phyloP scores from a whole-genome alignment of 2,888 invertebrate genomes.

The Oligia strigilis region DNA sequence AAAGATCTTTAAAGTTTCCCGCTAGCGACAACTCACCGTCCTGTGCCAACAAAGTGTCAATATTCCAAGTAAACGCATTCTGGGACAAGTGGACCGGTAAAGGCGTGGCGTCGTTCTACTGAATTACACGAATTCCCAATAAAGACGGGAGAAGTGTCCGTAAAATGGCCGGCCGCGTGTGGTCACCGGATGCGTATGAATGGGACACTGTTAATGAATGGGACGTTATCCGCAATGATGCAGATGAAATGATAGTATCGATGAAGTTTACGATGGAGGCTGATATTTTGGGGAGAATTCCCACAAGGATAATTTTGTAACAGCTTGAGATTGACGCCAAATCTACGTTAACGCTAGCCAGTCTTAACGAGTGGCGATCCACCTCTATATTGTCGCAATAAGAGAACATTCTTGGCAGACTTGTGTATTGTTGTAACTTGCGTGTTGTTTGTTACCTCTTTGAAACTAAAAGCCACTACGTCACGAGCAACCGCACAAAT shows the following conservation, averaged over 20 bases:
- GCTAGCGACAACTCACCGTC: constrained; percentile 17
- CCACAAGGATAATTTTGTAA: not conserved
- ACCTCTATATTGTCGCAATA: not conserved
- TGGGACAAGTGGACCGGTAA: constrained; percentile 68
- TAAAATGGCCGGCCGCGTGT: constrained; percentile 79
- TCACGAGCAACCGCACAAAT: not conserved
- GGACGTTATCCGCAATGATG: constrained; percentile 69
- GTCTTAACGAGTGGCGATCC: not conserved
- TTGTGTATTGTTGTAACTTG: not conserved
- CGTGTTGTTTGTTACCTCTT: not conserved
- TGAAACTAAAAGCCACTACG: not conserved
- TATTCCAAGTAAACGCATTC: constrained; percentile 81
- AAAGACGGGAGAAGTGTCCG: constrained; percentile 78
- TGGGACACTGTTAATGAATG: constrained; percentile 66
- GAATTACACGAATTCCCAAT: constrained; percentile 83
- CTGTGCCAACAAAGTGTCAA: constrained; percentile 72
- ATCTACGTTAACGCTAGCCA: not conserved
- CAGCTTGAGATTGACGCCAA: not conserved
- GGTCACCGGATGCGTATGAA: constrained; percentile 81
- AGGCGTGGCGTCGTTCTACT: constrained; percentile 76
- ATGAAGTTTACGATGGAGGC: constrained; percentile 24
- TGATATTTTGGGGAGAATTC: constrained; percentile 19
- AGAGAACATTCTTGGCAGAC: not conserved
- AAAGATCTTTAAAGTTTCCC: not conserved
- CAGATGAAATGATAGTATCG: constrained; percentile 51